Base-by-base conservation (phyloP, 2,113 vertebrate genomes). In the Dipodomys stephensi region DNA sequence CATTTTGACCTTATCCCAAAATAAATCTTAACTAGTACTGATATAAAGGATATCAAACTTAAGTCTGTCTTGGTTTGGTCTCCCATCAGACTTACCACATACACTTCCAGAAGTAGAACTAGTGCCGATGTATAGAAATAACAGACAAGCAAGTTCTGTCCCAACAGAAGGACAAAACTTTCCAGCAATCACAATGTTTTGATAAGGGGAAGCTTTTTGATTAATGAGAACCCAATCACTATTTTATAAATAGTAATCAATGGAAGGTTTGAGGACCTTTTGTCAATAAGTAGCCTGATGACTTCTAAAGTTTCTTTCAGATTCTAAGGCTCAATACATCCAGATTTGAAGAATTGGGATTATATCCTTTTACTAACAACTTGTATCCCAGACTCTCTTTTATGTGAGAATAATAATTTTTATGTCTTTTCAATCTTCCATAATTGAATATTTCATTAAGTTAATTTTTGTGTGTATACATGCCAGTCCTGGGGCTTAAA, bases 381-480 rank as follows among this genome's bases (percentile, higher is more conserved):
- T 95, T 85, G 9, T 28, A 65, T 93, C 35, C 57, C 53, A 32
- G 30, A 64, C 6, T 81, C 22, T 83, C 13, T 44, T 92, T 94
- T 72, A 81, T 62, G 28, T 68, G 39, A 80, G 22, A 95, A 86
- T 86, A 94, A 68, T 11, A 84, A 39, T 87, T 88, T 39, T 85
- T 87, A 71, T 87, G n/a, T 83, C 25, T 87, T 92, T 65, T 94
- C n/a, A 83, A 28, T 32, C 22, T 32, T 88, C 35, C 18, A 68
- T 86, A 89, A 79, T 71, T 92, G 46, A 80, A 39, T 85, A 96
- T 30, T 91, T 94, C 22, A 76, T 77, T 73, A 94, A 77, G 9
- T 71, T 91, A 95, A 81, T 72, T 86, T 84, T 85, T 92, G 12
- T 57, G 15, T 53, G 53, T 57, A 13, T 57, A 3, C 15, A 16